Percentiles rank a stretch among this genome's conserved stretches.
These are phyloP conservation scores for Drosophila albomicans DNA, from an alignment of 1,140 invertebrate species.

Conservation along the genomic window DNA sequence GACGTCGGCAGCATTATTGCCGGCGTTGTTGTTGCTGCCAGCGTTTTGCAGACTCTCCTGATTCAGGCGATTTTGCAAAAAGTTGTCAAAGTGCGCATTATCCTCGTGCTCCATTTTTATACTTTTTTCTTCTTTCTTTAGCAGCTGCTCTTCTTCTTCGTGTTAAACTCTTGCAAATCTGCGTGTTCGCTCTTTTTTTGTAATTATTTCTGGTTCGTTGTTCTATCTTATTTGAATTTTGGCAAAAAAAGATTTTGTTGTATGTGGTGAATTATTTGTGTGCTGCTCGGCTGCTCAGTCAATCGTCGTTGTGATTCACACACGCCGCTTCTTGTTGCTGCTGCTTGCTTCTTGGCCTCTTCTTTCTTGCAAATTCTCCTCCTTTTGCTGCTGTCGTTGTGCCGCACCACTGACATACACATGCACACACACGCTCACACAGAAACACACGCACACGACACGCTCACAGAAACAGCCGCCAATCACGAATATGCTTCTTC, in stretches of 20 bases:
- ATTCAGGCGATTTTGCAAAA: constrained; percentile 69
- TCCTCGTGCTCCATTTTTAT: constrained; percentile 80
- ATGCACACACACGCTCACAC: constrained; percentile 38
- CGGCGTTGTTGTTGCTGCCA: constrained; percentile 57
- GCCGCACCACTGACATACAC: constrained; percentile 61
- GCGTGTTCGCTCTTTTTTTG: constrained; percentile 21
- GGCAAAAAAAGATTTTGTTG: constrained; percentile 27
- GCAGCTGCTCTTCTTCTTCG: constrained; percentile 20
- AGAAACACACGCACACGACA: constrained; percentile 31
- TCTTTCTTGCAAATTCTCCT: constrained; percentile 74
- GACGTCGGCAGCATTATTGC: constrained; percentile 60
- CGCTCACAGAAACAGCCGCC: constrained; percentile 52
- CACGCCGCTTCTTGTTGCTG: constrained; percentile 55
- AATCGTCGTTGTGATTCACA: constrained; percentile 66
- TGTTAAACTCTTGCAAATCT: constrained; percentile 42
- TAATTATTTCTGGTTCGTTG: constrained; percentile 21
- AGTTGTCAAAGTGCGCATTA: constrained; percentile 73
- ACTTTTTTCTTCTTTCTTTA: neutral
- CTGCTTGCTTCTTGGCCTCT: constrained; percentile 46
- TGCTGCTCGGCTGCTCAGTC: constrained; percentile 43
- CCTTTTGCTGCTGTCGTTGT: constrained; percentile 59
- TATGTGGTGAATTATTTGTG: constrained; percentile 19
- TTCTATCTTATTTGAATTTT: constrained; percentile 31
- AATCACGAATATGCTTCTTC: constrained; percentile 60
- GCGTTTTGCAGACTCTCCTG: constrained; percentile 73